Percentiles rank a stretch among this genome's conserved stretches.
Conservation (phyloP, 1,140 invertebrate genomes). For the Popillia japonica region DNA sequence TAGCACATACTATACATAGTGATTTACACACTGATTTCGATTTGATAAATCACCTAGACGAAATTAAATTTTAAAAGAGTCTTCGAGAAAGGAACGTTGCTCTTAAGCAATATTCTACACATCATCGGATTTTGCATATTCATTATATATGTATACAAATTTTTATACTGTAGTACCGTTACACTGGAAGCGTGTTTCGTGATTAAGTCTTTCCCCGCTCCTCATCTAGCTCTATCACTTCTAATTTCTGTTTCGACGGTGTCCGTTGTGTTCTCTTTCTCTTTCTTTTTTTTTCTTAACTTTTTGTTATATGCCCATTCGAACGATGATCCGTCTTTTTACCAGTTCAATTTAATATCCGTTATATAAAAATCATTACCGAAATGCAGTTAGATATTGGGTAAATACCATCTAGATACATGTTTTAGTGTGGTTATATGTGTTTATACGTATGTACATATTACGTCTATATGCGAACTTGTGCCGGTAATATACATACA, state of each 20-base stretch:
- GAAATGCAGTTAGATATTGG: neutral
- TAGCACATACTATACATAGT: neutral
- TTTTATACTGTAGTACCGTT: constrained; percentile 13
- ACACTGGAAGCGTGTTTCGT: neutral
- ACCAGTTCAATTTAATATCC: neutral
- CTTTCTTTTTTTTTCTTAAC: no score
- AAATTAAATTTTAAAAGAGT: neutral
- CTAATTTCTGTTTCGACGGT: neutral
- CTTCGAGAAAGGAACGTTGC: neutral
- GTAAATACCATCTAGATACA: neutral
- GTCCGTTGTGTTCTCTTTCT: no score
- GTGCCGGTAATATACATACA: neutral
- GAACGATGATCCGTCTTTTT: no score
- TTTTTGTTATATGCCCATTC: no score
- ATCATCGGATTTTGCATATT: constrained; percentile 14
- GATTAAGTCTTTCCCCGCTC: neutral
- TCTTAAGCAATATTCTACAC: neutral
- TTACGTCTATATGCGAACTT: neutral
- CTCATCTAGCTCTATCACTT: neutral
- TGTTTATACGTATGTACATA: neutral
- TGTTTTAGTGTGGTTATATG: neutral
- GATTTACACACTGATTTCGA: no score
- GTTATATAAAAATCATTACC: neutral
- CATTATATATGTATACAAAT: constrained; percentile 12
- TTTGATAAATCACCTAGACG: neutral